Percentiles rank a stretch among this genome's conserved stretches.
These are phyloP conservation scores for Casuarius casuarius DNA, from an alignment of 2,113 vertebrate genomes.

Conservation along the genomic window DNA sequence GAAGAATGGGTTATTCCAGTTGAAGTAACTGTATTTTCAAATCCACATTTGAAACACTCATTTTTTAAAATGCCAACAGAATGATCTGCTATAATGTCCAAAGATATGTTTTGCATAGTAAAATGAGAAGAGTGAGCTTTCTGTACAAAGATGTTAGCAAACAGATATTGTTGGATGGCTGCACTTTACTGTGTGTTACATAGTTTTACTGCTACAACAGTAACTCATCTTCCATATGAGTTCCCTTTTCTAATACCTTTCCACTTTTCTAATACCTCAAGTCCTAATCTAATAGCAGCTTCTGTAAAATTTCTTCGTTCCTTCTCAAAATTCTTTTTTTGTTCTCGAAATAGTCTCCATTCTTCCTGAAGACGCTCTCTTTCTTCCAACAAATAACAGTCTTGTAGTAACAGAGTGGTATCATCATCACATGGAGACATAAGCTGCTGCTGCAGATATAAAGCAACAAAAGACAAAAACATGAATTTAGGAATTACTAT, in stretches of 20 bases:
- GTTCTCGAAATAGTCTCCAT: slow-evolving; percentile 92
- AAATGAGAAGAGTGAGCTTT: neutral
- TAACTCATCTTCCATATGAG: neutral
- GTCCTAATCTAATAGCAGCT: slow-evolving; percentile 93
- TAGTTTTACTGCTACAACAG: neutral
- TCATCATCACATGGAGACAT: slow-evolving; percentile 90
- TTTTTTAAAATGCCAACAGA: neutral
- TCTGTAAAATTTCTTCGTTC: slow-evolving; percentile 95
- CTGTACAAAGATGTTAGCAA: neutral
- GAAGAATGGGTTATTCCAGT: neutral
- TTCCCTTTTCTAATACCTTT: neutral
- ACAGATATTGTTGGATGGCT: neutral
- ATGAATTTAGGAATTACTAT: neutral
- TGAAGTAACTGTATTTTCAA: neutral
- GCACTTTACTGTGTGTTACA: neutral
- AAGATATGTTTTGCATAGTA: neutral
- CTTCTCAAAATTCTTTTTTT: slow-evolving; percentile 94
- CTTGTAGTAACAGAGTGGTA: slow-evolving; percentile 87
- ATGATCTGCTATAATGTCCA: neutral
- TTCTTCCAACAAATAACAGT: slow-evolving; percentile 94
- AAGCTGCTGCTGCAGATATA: slow-evolving; percentile 86
- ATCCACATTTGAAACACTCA: accelerated
- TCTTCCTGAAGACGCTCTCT: slow-evolving; percentile 94
- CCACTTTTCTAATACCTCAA: slow-evolving; percentile 81
- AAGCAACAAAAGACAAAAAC: neutral